Evolutionary conservation across 2,113 vertebrate genomes (phyloP), one percentile per base, ranked within the genome.

Genomic region (Spheniscus mendiculus): DNA sequence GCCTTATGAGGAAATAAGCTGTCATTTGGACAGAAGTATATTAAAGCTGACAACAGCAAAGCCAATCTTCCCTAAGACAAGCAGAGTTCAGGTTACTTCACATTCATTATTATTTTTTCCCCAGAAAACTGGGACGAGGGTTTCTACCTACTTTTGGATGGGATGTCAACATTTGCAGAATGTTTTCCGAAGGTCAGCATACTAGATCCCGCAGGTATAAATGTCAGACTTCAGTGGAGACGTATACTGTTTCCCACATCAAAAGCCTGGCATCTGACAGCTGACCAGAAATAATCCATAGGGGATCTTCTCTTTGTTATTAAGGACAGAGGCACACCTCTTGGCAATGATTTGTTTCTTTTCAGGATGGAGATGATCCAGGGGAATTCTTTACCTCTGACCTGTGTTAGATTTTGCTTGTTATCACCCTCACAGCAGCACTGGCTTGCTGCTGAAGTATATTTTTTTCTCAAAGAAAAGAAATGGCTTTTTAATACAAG

Each of bases 1-100:
- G 52, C 4, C 23, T 86, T 95, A 91, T 44, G 62, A 98, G 94
- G 93, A 98, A 98, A 98, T 92, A 96, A 96, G 96, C 97, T 98
- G 98, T 98, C 98, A 97, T 69, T 90, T 58, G 59, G 62, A 96
- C 84, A 97, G 96, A 98, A 95, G 91, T 97, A 93, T 98, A 99
- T 98, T 98, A 96, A 97, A 96, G 88, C 79, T 98, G 98, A 98
- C 98, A 98, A 95, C 78, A 38, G 94, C 93, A 98, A 98, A 97
- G 96, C 77, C 13, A 29, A 87, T 95, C 97, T 98, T 98, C 93
- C 94, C 93, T 97, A 98, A 97, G 96, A 98, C 97, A 98, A 98
- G 95, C 56, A 26, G 78, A 98, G 98, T 98, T 98, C 97, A 97
- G 96, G 92, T 98, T 98, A 98, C 98, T 97, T 93, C 96, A 98